Conservation (phyloP, 2,113 vertebrate species). For the Stegastes partitus region DNA sequence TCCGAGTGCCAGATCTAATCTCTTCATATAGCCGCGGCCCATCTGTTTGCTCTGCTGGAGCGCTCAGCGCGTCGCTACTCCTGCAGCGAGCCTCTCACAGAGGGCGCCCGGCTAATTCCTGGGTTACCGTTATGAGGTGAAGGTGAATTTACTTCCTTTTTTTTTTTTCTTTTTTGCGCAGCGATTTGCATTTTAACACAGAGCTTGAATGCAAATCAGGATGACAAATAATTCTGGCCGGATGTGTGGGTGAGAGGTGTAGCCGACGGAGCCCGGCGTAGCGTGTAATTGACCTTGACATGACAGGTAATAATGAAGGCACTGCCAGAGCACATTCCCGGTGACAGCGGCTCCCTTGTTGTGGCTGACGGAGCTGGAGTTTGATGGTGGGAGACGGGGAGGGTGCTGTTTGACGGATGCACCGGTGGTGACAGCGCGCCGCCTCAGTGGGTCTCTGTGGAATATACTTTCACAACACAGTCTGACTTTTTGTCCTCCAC, state of each 20-base stretch:
- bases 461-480: background rate
- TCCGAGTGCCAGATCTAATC: slow-evolving; percentile 27
- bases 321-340: slow-evolving; percentile 18
- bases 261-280: background rate
- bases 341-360: slow-evolving; percentile 36
- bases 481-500: background rate
- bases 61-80: slow-evolving; percentile 24
- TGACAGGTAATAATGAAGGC: slow-evolving; percentile 27
- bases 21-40: slow-evolving; percentile 39
- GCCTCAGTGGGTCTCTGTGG: slow-evolving; percentile 7
- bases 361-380: slow-evolving; percentile 18
- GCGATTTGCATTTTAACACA: background rate
- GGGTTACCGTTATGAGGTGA: slow-evolving; percentile 29
- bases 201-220: background rate
- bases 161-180: too few species aligned
- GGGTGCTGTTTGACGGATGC: background rate
- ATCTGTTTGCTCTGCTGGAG: slow-evolving; percentile 50
- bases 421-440: background rate
- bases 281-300: slow-evolving; percentile 9
- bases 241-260: background rate
- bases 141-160: background rate
- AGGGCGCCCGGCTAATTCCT: slow-evolving; percentile 8
- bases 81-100: background rate
- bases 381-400: background rate
- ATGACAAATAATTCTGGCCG: background rate